A percentile compares a stretch with the other conserved stretches of the same genome.
Evolutionary conservation across 2,113 vertebrate species (phyloP).

Genomic region (Stegostoma tigrinum): DNA sequence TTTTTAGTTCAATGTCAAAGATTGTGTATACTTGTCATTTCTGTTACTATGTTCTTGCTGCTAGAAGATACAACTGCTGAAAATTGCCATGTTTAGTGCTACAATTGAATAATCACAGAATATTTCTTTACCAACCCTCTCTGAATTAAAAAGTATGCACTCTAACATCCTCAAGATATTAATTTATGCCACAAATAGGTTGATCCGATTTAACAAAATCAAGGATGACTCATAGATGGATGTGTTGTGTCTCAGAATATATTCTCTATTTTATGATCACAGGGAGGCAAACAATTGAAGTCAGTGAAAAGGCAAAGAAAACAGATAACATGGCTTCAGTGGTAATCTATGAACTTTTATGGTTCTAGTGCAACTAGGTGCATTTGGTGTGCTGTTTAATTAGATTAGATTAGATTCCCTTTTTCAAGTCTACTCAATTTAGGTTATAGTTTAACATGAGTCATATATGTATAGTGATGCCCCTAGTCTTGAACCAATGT

Average conservation of each 20-base stretch:
- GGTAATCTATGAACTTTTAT: not conserved
- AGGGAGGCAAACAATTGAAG: not conserved
- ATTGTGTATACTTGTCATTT: not conserved
- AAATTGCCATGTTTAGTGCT: not conserved
- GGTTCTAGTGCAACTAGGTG: not conserved
- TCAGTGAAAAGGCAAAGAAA: not conserved
- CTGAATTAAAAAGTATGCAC: not conserved
- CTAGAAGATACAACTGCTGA: not conserved
- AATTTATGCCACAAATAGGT: not conserved
- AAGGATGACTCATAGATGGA: too few relatives aligned
- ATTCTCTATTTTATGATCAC: not conserved
- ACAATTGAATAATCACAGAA: not conserved
- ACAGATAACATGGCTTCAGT: not conserved
- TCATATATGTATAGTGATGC: not conserved
- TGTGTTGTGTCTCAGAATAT: not conserved
- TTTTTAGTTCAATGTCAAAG: not conserved
- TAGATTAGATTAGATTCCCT: too few relatives aligned
- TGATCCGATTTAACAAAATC: too few relatives aligned
- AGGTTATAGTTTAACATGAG: constrained; percentile 26
- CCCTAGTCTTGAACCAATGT: not conserved
- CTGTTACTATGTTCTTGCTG: not conserved
- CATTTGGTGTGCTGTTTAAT: not conserved
- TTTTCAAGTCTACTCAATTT: not conserved
- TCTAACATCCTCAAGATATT: not conserved
- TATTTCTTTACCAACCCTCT: not conserved